phyloP scores from a whole-genome alignment of 1,140 invertebrate genomes.

The Panulirus ornatus region DNA sequence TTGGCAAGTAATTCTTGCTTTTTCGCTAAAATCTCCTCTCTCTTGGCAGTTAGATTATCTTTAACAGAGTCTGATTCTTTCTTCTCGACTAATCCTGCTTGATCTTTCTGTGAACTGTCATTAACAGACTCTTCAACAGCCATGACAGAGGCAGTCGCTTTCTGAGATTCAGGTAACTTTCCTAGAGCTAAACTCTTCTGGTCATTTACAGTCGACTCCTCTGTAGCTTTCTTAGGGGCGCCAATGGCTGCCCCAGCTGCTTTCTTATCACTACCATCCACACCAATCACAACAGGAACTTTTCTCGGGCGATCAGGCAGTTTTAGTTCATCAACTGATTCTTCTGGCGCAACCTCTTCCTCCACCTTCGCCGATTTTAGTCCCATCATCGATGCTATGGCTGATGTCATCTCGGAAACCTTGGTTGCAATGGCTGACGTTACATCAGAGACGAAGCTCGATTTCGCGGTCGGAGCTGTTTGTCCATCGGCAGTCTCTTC shows the following conservation, averaged over 20 bases:
- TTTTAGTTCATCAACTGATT: constrained; percentile 11
- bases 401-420: constrained; percentile 54
- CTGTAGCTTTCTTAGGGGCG: background rate
- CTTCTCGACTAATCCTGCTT: background rate
- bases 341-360: background rate
- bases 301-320: background rate
- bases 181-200: background rate
- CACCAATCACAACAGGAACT: background rate
- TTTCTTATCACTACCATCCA: background rate
- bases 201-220: constrained; percentile 3
- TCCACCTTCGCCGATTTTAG: constrained; percentile 38
- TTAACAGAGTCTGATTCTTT: constrained; percentile 14
- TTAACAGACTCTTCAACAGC: background rate
- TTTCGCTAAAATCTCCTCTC: constrained; percentile 68
- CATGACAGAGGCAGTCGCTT: background rate
- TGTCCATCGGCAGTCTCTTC: background rate
- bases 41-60: constrained; percentile 57
- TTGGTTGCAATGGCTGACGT: constrained; percentile 52
- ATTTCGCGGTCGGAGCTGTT: background rate
- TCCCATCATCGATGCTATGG: constrained; percentile 21
- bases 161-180: background rate
- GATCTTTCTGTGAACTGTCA: background rate
- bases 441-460: constrained; percentile 28
- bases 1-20: constrained; percentile 66
- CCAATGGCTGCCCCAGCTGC: background rate